phyloP scores from a whole-genome alignment of 2,113 vertebrate species.

The Ciconia stormi region DNA sequence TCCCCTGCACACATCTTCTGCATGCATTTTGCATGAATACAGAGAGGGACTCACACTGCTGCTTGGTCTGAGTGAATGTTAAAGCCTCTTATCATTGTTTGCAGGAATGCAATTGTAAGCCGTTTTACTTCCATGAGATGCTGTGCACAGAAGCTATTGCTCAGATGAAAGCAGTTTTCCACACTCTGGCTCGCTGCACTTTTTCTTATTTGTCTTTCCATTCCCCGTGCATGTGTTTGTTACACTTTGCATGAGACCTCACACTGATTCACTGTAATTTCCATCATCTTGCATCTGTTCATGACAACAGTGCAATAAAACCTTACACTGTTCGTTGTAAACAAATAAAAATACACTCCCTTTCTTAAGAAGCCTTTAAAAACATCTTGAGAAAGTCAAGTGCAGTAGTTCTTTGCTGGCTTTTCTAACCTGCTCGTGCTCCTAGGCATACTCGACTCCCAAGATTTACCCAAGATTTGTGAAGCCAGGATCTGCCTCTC shows the following conservation, averaged over 20 bases:
- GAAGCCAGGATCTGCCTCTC: background rate
- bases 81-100: background rate
- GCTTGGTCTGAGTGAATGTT: background rate
- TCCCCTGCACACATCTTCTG: no score
- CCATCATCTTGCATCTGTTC: background rate
- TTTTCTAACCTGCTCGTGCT: background rate
- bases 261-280: background rate
- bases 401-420: background rate
- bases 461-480: background rate
- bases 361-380: background rate
- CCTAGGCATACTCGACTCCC: background rate
- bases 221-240: background rate
- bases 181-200: background rate
- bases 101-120: background rate
- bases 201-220: background rate
- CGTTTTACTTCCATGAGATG: accelerated
- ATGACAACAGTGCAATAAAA: constrained; percentile 42
- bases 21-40: background rate
- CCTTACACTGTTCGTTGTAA: background rate
- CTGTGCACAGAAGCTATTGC: background rate
- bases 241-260: background rate
- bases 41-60: background rate
- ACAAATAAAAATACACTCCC: constrained; percentile 39
- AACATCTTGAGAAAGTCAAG: background rate
- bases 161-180: background rate